Percentiles rank a stretch among this genome's conserved stretches.
phyloP scores from a whole-genome alignment of 1,140 invertebrate species.

The Melitaea cinxia region DNA sequence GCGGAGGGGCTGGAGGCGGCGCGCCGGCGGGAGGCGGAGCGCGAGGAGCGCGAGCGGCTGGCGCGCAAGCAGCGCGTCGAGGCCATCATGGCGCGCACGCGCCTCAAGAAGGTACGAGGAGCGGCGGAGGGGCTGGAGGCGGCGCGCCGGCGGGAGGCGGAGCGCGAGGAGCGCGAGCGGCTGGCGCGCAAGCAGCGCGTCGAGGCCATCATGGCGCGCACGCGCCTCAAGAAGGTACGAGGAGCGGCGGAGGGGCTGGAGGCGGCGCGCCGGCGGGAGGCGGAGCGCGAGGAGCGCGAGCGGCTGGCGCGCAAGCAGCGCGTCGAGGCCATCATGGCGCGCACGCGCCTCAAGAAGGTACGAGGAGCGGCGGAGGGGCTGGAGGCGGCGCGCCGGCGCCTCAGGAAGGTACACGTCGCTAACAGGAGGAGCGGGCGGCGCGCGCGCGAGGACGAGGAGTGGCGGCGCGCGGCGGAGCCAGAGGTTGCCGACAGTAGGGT shows the following conservation, averaged over 20 bases:
- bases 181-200: slow-evolving; percentile 90
- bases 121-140: too few species aligned
- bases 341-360: slow-evolving; percentile 66
- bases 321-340: slow-evolving; percentile 71
- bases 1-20: slow-evolving; percentile 58
- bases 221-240: slow-evolving; percentile 51
- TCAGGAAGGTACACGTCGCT: too few species aligned
- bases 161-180: slow-evolving; percentile 89
- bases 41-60: too few species aligned
- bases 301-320: slow-evolving; percentile 62
- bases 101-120: too few species aligned
- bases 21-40: slow-evolving; percentile 54
- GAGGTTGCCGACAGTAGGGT: too few species aligned
- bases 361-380: neutral
- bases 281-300: slow-evolving; percentile 63
- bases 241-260: slow-evolving; percentile 58
- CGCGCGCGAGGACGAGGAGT: too few species aligned
- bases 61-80: too few species aligned
- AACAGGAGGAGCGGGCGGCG: too few species aligned
- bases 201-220: slow-evolving; percentile 72
- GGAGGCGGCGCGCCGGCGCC: too few species aligned
- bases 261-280: slow-evolving; percentile 53
- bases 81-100: too few species aligned
- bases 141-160: slow-evolving; percentile 81
- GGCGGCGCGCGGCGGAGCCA: too few species aligned